Percentiles rank a stretch among this genome's conserved stretches.
phyloP scores from a whole-genome alignment of 1,140 invertebrate genomes.

The Hormaphis cornu region DNA sequence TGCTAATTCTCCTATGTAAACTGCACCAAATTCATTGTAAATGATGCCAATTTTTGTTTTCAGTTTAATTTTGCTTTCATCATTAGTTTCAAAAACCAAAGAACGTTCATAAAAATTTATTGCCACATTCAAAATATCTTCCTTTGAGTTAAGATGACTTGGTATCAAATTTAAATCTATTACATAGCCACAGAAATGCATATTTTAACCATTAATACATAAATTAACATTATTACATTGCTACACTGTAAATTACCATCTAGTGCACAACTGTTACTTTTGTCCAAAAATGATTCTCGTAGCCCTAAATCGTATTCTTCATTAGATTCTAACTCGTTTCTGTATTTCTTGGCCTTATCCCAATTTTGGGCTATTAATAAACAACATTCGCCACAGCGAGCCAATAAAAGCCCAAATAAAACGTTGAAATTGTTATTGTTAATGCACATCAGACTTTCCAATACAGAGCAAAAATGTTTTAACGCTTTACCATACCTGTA shows the following conservation, averaged over 20 bases:
- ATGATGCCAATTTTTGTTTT: constrained; percentile 66
- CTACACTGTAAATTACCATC: constrained; percentile 45
- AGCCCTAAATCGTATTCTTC: constrained; percentile 41
- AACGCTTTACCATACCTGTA: constrained; percentile 41
- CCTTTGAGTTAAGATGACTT: constrained; percentile 22
- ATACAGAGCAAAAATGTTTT: constrained; percentile 41
- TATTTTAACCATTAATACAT: background rate
- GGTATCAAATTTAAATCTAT: constrained; percentile 37
- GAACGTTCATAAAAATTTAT: constrained; percentile 61
- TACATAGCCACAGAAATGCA: constrained; percentile 38
- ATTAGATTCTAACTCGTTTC: constrained; percentile 49
- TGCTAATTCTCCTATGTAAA: constrained; percentile 65
- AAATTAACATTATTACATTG: background rate
- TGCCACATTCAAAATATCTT: constrained; percentile 38
- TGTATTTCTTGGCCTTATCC: constrained; percentile 40
- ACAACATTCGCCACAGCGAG: constrained; percentile 66
- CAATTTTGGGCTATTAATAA: constrained; percentile 55
- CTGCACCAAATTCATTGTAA: constrained; percentile 71
- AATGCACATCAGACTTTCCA: constrained; percentile 39
- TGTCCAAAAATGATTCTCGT: background rate
- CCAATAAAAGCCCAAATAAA: constrained; percentile 57
- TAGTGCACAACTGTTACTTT: constrained; percentile 45
- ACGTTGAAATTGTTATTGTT: background rate
- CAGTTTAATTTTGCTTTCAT: constrained; percentile 49
- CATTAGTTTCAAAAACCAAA: constrained; percentile 43